phyloP scores from a whole-genome alignment of 92 coral and sea anemone species.

The Pocillopora grandis region DNA sequence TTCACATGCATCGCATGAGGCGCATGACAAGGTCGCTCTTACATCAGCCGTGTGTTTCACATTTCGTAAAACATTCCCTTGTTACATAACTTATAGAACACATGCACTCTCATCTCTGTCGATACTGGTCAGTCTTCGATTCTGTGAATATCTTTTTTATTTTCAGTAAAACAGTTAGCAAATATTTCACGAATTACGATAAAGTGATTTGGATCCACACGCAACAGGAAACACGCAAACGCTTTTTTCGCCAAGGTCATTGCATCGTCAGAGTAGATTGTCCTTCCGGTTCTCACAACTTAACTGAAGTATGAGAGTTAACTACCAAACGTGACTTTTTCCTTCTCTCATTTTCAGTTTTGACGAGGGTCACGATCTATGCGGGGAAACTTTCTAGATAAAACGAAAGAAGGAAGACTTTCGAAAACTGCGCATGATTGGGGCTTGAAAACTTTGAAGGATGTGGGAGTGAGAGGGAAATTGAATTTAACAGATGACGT shows the following conservation, averaged over 20 bases:
- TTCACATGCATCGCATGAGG: slow-evolving; percentile 22
- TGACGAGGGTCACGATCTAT: too few species aligned
- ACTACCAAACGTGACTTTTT: too few species aligned
- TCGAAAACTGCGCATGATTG: not conserved
- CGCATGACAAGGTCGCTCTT: slow-evolving; percentile 19
- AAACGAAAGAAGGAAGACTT: not conserved
- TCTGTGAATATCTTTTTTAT: not conserved
- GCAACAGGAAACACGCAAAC: too few species aligned
- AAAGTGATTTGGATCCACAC: too few species aligned
- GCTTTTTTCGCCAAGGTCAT: too few species aligned
- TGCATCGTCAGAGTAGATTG: too few species aligned
- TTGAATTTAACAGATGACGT: slow-evolving; percentile 5
- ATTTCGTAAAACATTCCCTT: slow-evolving; percentile 12
- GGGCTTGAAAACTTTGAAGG: slow-evolving; percentile 15
- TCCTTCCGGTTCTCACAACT: too few species aligned
- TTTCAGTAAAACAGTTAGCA: too few species aligned
- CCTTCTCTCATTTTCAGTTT: too few species aligned
- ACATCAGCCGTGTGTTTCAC: slow-evolving; percentile 13
- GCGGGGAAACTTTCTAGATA: not conserved
- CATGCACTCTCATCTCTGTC: not conserved
- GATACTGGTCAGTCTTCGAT: not conserved
- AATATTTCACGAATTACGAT: too few species aligned
- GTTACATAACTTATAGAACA: not conserved
- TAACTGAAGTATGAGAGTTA: too few species aligned
- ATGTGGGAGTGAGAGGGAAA: not conserved